Evolutionary conservation across 2,113 vertebrate species (phyloP), one percentile per base, ranked within the genome.

Genomic region (Sorex fumeus): DNA sequence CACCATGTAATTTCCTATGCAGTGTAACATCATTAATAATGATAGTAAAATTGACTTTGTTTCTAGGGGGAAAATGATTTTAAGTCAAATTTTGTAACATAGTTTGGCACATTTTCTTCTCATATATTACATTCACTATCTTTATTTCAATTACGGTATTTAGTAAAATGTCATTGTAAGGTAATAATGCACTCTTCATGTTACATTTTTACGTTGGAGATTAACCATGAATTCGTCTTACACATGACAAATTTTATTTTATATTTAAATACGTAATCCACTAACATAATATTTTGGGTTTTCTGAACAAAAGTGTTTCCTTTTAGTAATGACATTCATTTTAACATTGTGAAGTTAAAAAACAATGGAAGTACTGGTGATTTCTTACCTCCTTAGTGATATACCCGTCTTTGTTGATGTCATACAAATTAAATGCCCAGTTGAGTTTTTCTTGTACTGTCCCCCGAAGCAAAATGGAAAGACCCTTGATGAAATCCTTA

Each of bases 341-440:
- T 77, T 50, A 82, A 45, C 67, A 57, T 71, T 76, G 80, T 91
- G 60, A 90, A 92, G 60, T 69, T n/a, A 77, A 50, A 93, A 84
- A 71, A 16, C 69, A 85, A 62, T 64, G 21, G 85, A 94, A 84
- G 28, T 90, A 4, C 32, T 30, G 7, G 18, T 60, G 18, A 60
- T 60, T 36, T 7, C 97, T 98, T 98, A 99, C 99, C 98, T 99
- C 99, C 98, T 99, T 99, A 93, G 99, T 99, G 96, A 99, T 99
- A 91, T 99, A 99, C 88, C 99, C 99, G n/a, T 99, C 99, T 97
- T 99, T 99, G 93, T 99, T 99, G 97, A 99, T 99, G 95, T 99
- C 99, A 90, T 99, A 99, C 93, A 99, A 98, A 98, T 99, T 99
- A 98, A 99, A 99, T 80, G 99, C 99, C 99, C 99, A 99, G 98